Conservation (phyloP, 2,797 vertebrate species). For the Ambastaia sidthimunki region DNA sequence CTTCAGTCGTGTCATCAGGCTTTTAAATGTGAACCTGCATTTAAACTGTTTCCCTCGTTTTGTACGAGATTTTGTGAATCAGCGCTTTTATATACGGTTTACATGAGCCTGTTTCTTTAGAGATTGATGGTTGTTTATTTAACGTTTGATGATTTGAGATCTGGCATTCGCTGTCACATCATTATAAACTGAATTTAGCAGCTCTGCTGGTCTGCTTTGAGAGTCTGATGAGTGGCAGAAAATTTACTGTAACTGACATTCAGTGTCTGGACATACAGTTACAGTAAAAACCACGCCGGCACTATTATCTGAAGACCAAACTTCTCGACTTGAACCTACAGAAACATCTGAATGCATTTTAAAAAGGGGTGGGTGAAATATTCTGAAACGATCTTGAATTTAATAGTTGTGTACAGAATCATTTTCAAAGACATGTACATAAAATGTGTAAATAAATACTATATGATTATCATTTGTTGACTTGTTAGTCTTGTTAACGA, state of each 20-base stretch:
- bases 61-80: conserved; percentile 62
- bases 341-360: conserved; percentile 49
- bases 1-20: conserved; percentile 64
- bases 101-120: conserved; percentile 71
- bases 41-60: conserved; percentile 63
- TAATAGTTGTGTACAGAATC: conserved; percentile 81
- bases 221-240: conserved; percentile 17
- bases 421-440: conserved; percentile 83
- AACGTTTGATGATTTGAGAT: conserved; percentile 55
- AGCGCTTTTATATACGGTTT: conserved; percentile 70
- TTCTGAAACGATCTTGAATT: conserved; percentile 72
- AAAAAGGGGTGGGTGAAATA: conserved; percentile 46
- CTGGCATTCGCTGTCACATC: conserved; percentile 26
- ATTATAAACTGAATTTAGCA: conserved; percentile 20
- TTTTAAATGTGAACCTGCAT: conserved; percentile 66
- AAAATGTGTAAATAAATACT: conserved; percentile 86
- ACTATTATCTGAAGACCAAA: conserved; percentile 59
- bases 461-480: conserved; percentile 65
- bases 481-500: no score
- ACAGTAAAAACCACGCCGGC: conserved; percentile 10
- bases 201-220: neutral
- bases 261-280: conserved; percentile 31
- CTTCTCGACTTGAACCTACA: conserved; percentile 50
- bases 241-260: conserved; percentile 46
- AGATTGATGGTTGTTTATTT: conserved; percentile 62